Conservation (phyloP, 2,797 vertebrate species). For the Prunella strophiata region DNA sequence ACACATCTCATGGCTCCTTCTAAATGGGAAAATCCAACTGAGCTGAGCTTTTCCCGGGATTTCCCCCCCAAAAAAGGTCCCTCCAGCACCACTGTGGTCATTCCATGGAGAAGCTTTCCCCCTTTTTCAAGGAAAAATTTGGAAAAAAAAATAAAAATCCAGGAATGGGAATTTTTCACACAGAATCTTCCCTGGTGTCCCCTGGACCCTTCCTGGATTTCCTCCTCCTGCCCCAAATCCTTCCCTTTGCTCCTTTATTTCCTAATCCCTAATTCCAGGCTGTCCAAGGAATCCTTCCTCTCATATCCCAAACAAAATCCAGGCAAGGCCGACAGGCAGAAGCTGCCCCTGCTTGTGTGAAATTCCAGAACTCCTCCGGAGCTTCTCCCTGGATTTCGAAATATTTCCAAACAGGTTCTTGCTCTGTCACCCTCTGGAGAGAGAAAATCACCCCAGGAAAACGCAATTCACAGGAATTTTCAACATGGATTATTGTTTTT, state of each 20-base stretch:
- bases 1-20: neutral
- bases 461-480: neutral
- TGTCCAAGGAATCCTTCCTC: neutral
- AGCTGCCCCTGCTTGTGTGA: slow-evolving; percentile 4
- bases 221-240: fast-evolving
- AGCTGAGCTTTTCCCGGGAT: fast-evolving
- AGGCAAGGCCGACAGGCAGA: neutral
- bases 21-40: neutral
- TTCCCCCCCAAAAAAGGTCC: neutral
- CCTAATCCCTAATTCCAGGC: neutral
- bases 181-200: neutral
- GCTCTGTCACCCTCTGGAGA: neutral
- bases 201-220: neutral
- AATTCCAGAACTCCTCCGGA: neutral
- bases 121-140: neutral
- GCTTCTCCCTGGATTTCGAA: neutral
- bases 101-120: neutral
- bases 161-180: neutral
- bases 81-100: neutral
- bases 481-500: neutral
- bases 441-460: fast-evolving
- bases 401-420: neutral
- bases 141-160: no score
- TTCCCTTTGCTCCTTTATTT: neutral
- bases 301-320: neutral